phyloP scores from a whole-genome alignment of 2,888 invertebrate species.

The Drosophila falleni region DNA sequence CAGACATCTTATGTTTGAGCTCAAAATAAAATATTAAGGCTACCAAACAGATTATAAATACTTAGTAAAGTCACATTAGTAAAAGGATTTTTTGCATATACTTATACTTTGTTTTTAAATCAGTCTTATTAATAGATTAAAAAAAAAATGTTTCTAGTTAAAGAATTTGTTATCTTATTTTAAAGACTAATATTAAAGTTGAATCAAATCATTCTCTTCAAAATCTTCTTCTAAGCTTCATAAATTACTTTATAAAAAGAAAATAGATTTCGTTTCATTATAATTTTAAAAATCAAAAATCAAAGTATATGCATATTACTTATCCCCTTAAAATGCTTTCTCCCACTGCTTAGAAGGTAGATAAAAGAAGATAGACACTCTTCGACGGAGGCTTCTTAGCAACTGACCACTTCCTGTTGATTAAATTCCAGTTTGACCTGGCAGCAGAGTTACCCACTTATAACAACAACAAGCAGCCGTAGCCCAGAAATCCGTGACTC shows the following conservation, averaged over 20 bases:
- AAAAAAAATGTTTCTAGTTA: no score
- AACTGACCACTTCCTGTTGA: slow-evolving; percentile 65
- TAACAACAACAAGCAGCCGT: slow-evolving; percentile 28
- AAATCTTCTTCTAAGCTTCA: no score
- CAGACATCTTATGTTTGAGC: neutral
- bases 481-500: slow-evolving; percentile 58
- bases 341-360: neutral
- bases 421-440: slow-evolving; percentile 54
- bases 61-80: neutral
- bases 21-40: neutral
- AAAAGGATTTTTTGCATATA: no score
- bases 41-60: neutral
- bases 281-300: no score
- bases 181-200: no score
- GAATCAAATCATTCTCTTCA: no score
- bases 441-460: slow-evolving; percentile 30
- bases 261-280: neutral
- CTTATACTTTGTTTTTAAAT: no score
- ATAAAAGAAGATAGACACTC: neutral
- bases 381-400: slow-evolving; percentile 4
- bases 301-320: no score
- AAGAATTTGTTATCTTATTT: no score
- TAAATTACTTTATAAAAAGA: neutral
- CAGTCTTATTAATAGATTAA: no score
- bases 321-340: no score